Percentiles rank a stretch among this genome's conserved stretches.
Evolutionary conservation across 1,140 invertebrate genomes (phyloP).

Genomic region (Delia radicum): DNA sequence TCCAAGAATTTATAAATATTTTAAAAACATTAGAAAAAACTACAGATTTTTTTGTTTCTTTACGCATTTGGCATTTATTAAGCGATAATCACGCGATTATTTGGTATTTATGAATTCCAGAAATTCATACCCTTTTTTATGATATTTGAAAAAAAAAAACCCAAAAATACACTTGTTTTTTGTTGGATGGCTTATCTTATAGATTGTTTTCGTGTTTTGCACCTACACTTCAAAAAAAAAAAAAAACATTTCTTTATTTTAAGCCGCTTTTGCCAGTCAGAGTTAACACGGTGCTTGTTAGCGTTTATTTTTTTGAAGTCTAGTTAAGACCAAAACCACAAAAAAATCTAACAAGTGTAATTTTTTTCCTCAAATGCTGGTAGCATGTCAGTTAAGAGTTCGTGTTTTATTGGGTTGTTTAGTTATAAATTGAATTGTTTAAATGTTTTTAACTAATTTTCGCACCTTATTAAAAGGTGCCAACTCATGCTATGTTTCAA

Average conservation of each 20-base stretch:
- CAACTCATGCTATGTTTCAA: not conserved
- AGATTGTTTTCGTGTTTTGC: not conserved
- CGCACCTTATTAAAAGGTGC: constrained; percentile 19
- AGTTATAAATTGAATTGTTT: not conserved
- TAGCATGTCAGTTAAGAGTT: not conserved
- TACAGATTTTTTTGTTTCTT: not conserved
- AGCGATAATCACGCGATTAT: constrained; percentile 23
- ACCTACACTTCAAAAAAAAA: not conserved
- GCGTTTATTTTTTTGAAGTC: not conserved
- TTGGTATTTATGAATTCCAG: constrained; percentile 22
- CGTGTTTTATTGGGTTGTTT: not conserved
- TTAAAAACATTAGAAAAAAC: not conserved
- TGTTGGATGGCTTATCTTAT: too few relatives aligned
- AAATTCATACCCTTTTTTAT: constrained; percentile 15
- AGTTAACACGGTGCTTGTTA: not conserved
- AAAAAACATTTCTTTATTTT: not conserved
- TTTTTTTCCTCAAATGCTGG: not conserved
- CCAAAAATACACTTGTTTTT: constrained; percentile 11
- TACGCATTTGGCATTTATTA: constrained; percentile 9
- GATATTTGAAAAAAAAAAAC: not conserved
- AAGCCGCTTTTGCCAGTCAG: not conserved
- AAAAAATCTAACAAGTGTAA: not conserved
- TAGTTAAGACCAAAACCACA: not conserved
- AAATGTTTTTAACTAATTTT: not conserved
- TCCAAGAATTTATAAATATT: constrained; percentile 18